Evolutionary conservation across 1,140 invertebrate species (phyloP).

Genomic region (Polyergus mexicanus): DNA sequence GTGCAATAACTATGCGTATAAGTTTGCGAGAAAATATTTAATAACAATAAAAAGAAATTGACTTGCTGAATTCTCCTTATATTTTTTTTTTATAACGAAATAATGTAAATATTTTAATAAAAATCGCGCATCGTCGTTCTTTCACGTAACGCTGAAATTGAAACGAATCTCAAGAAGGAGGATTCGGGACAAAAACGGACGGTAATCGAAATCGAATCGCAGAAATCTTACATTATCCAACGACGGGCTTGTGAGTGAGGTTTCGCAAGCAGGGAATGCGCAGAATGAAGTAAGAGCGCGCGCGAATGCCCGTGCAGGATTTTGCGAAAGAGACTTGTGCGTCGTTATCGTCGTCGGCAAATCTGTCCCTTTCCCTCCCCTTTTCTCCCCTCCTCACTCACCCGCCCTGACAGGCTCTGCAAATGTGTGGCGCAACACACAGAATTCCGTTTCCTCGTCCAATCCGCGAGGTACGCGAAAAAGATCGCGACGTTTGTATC

Average conservation of each 20-base stretch:
- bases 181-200: not conserved
- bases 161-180: not conserved
- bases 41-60: not conserved
- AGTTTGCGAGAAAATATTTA: not conserved
- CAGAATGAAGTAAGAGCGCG: slow-evolving; percentile 76
- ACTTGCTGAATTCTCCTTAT: not conserved
- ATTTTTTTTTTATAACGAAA: not conserved
- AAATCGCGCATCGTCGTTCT: not conserved
- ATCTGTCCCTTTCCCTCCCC: slow-evolving; percentile 30
- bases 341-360: slow-evolving; percentile 67
- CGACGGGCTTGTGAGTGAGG: slow-evolving; percentile 47
- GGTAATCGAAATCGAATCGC: slow-evolving; percentile 1
- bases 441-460: slow-evolving; percentile 65
- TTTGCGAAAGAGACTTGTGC: slow-evolving; percentile 74
- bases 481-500: slow-evolving; percentile 52
- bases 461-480: slow-evolving; percentile 50
- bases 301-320: slow-evolving; percentile 65
- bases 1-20: not conserved
- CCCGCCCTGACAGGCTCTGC: not conserved
- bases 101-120: not conserved
- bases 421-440: slow-evolving; percentile 46
- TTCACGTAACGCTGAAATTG: not conserved
- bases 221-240: slow-evolving; percentile 50
- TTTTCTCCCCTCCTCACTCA: too few species aligned
- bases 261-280: slow-evolving; percentile 79